Evolutionary conservation across 64 coral and sea anemone species (phyloP).

Genomic region (Hydrozoanthus tunicans): DNA sequence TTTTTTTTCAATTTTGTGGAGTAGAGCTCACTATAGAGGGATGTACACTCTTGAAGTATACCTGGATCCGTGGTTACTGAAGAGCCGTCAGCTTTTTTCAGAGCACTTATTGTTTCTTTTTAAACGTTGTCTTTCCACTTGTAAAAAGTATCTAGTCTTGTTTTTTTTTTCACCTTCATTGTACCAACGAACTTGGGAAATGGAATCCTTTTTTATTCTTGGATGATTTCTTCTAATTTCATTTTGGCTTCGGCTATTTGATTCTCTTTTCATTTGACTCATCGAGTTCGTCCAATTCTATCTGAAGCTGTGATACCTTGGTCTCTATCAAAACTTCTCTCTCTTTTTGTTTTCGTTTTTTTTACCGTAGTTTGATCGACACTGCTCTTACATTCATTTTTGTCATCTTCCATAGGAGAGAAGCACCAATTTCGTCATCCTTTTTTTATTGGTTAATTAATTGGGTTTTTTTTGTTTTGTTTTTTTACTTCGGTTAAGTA

Average conservation of each 20-base stretch:
- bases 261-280: neutral
- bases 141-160: neutral
- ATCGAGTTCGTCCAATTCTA: neutral
- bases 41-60: neutral
- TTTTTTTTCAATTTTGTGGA: neutral
- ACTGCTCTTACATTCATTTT: slow-evolving; percentile 32
- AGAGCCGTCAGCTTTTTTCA: neutral
- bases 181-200: neutral
- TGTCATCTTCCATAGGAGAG: neutral
- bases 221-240: slow-evolving; percentile 24
- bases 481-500: neutral
- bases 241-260: slow-evolving; percentile 20
- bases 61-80: neutral
- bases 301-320: neutral
- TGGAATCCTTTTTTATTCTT: slow-evolving; percentile 13
- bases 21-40: too few species aligned
- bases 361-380: neutral
- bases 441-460: neutral
- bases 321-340: neutral
- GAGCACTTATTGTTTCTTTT: neutral
- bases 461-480: neutral
- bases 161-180: slow-evolving; percentile 35
- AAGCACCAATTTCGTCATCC: neutral
- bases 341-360: neutral
- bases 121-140: slow-evolving; percentile 30